These are phyloP conservation scores for Coregonus suidteri DNA, from an alignment of 2,797 vertebrate genomes.

Conservation along the genomic window DNA sequence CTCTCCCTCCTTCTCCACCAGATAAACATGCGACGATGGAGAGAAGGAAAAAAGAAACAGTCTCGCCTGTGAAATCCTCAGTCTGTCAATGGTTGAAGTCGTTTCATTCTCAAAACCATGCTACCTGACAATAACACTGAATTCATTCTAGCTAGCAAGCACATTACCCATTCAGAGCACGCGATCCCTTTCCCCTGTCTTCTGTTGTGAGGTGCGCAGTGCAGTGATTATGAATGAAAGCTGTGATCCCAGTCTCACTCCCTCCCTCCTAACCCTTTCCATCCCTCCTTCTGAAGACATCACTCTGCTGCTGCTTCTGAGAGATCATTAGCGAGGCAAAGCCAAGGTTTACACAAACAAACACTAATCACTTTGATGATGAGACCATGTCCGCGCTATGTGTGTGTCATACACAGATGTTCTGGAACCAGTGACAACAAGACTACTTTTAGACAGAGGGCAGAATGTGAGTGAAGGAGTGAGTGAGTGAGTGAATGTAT, in stretches of 20 bases:
- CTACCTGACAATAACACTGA: constrained; percentile 5
- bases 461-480: constrained; percentile 40
- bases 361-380: constrained; percentile 31
- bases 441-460: constrained; percentile 73
- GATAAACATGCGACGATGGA: background rate
- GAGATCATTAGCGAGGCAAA: constrained; percentile 41
- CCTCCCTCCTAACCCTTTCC: constrained; percentile 18
- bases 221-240: constrained; percentile 53
- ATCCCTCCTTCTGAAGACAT: constrained; percentile 1
- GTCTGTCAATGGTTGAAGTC: background rate
- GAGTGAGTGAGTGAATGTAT: constrained; percentile 44
- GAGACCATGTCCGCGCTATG: constrained; percentile 22
- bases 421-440: constrained; percentile 63
- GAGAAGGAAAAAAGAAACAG: background rate
- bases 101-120: constrained; percentile 8
- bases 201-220: constrained; percentile 18
- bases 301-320: constrained; percentile 14
- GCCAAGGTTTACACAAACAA: constrained; percentile 41
- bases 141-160: constrained; percentile 32
- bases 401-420: constrained; percentile 54
- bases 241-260: background rate
- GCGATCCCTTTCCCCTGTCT: constrained; percentile 12
- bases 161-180: constrained; percentile 1
- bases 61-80: background rate
- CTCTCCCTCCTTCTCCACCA: background rate